Evolutionary conservation across 1,140 invertebrate species (phyloP).

Genomic region (Lordiphosa stackelbergi): DNA sequence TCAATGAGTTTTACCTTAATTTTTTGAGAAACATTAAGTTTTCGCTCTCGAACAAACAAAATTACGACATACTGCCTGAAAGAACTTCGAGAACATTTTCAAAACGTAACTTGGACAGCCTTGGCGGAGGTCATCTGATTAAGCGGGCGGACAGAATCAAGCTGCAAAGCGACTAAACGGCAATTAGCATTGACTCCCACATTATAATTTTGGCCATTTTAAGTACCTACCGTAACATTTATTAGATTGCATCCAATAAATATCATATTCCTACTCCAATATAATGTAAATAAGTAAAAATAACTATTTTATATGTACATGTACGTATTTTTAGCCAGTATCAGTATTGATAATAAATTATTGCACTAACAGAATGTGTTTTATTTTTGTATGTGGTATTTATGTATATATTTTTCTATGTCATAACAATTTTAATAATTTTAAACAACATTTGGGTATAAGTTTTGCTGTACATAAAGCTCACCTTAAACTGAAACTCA

Average conservation of each 20-base stretch:
- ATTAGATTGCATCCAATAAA: slow-evolving; percentile 15
- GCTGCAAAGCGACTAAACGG: slow-evolving; percentile 18
- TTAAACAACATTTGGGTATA: slow-evolving; percentile 13
- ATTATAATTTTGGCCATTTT: no score
- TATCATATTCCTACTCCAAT: slow-evolving; percentile 5
- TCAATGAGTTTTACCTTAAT: slow-evolving; percentile 45
- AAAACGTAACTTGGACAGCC: slow-evolving; percentile 58
- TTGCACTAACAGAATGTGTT: slow-evolving; percentile 34
- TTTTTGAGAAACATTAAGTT: slow-evolving; percentile 25
- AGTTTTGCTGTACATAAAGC: no score
- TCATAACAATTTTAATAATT: not conserved
- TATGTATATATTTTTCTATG: not conserved
- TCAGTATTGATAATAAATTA: slow-evolving; percentile 36
- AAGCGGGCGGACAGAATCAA: slow-evolving; percentile 40
- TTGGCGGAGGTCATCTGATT: slow-evolving; percentile 59
- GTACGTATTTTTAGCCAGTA: slow-evolving; percentile 24
- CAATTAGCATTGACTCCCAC: not conserved
- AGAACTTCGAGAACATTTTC: slow-evolving; percentile 17
- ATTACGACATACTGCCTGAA: slow-evolving; percentile 16
- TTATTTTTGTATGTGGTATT: not conserved
- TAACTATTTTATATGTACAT: slow-evolving; percentile 36
- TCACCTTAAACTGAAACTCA: no score
- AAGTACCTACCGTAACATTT: not conserved
- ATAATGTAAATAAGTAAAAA: slow-evolving; percentile 7
- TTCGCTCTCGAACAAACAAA: slow-evolving; percentile 29